Evolutionary conservation across 2,888 invertebrate genomes (phyloP).

Genomic region (Lasioglossum malachurum): DNA sequence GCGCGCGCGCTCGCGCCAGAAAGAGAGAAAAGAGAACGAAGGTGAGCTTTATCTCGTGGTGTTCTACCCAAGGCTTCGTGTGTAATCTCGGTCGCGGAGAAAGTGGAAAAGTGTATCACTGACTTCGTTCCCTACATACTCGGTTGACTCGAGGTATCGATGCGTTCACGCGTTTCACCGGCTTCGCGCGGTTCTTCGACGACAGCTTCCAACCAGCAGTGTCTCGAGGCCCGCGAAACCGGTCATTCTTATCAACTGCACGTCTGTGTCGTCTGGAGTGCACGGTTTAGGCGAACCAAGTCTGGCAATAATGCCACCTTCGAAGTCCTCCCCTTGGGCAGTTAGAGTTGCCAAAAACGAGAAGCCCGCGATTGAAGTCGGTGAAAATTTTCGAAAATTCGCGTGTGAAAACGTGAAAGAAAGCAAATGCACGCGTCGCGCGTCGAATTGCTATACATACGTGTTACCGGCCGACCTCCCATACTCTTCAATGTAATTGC

Average conservation of each 20-base stretch:
- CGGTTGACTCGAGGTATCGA: slow-evolving; percentile 35
- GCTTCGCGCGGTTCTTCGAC: slow-evolving; percentile 14
- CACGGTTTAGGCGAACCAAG: neutral
- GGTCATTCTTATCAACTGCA: neutral
- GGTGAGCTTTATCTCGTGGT: slow-evolving; percentile 70
- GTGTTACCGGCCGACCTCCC: slow-evolving; percentile 3
- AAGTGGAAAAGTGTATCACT: slow-evolving; percentile 80
- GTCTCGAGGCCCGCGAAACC: neutral
- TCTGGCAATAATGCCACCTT: neutral
- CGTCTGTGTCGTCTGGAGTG: neutral
- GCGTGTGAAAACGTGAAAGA: neutral
- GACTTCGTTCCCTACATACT: slow-evolving; percentile 68
- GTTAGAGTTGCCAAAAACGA: neutral
- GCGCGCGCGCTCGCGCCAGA: slow-evolving; percentile 16
- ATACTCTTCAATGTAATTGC: slow-evolving; percentile 43
- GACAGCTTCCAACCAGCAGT: neutral
- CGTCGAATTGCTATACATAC: slow-evolving; percentile 28
- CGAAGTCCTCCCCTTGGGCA: neutral
- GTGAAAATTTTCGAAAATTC: neutral
- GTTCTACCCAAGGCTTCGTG: slow-evolving; percentile 72
- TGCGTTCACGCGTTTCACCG: slow-evolving; percentile 12
- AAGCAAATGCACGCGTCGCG: neutral
- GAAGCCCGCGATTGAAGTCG: neutral
- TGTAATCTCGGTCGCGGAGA: slow-evolving; percentile 78
- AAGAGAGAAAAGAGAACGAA: slow-evolving; percentile 57